Percentiles rank a stretch among this genome's conserved stretches.
Evolutionary conservation across 2,113 vertebrate species (phyloP).

Genomic region (Hippoglossus stenolepis): DNA sequence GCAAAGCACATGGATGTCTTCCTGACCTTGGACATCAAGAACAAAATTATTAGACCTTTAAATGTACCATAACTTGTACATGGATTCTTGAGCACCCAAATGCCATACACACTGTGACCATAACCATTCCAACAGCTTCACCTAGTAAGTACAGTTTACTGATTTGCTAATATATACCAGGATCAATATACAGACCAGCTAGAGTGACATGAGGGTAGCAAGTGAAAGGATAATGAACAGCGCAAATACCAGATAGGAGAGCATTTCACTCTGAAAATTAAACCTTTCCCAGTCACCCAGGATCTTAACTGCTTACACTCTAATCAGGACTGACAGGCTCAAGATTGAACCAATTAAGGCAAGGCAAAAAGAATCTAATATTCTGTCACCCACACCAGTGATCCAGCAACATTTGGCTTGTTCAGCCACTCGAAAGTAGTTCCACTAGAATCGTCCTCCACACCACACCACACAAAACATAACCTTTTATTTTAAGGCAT

Average conservation of each 20-base stretch:
- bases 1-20: conserved; percentile 57
- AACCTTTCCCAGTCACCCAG: conserved; percentile 51
- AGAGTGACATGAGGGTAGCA: conserved; percentile 21
- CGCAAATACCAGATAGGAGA: conserved; percentile 50
- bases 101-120: conserved; percentile 71
- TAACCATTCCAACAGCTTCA: conserved; percentile 48
- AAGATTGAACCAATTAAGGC: conserved; percentile 84
- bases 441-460: conserved; percentile 28
- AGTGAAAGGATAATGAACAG: conserved; percentile 55
- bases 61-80: conserved; percentile 31
- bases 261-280: conserved; percentile 70
- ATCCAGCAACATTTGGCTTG: conserved; percentile 71
- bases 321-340: conserved; percentile 81
- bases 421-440: conserved; percentile 58
- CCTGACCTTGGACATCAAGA: conserved; percentile 49
- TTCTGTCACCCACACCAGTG: conserved; percentile 77
- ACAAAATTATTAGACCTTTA: conserved; percentile 50
- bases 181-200: conserved; percentile 46
- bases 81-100: conserved; percentile 46
- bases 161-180: conserved; percentile 43
- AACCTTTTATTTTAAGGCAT: conserved; percentile 27
- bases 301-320: conserved; percentile 59
- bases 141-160: conserved; percentile 40
- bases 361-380: conserved; percentile 78
- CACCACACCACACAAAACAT: conserved; percentile 22